Evolutionary conservation across 2,797 vertebrate species (phyloP).

Genomic region (Gambelia wislizenii): DNA sequence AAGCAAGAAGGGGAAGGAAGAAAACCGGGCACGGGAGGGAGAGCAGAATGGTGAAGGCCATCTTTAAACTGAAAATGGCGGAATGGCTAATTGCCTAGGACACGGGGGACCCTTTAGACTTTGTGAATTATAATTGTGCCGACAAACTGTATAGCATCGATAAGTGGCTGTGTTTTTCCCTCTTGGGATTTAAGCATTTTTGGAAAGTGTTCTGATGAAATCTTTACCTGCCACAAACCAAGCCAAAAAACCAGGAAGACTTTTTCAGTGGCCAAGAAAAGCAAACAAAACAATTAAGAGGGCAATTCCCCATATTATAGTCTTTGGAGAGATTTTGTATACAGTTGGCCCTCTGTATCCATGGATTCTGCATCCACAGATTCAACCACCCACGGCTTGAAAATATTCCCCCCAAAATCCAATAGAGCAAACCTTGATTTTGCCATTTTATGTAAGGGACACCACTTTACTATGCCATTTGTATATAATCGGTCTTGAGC

Average conservation of each 20-base stretch:
- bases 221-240: not conserved
- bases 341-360: too few species aligned
- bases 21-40: constrained; percentile 30
- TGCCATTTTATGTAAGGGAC: too few species aligned
- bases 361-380: too few species aligned
- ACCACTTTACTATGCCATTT: too few species aligned
- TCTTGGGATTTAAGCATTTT: constrained; percentile 36
- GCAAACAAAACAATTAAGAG: not conserved
- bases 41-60: constrained; percentile 68
- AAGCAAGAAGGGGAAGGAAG: constrained; percentile 29
- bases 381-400: too few species aligned
- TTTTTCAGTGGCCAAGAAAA: too few species aligned
- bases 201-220: constrained; percentile 60
- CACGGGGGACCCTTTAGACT: constrained; percentile 71
- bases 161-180: constrained; percentile 48
- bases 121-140: constrained; percentile 73
- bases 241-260: too few species aligned
- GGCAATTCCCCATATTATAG: not conserved
- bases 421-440: too few species aligned
- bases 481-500: too few species aligned
- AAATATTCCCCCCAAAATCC: too few species aligned
- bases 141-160: constrained; percentile 66
- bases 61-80: constrained; percentile 67
- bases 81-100: constrained; percentile 72
- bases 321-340: too few species aligned